Conservation (phyloP, 2,888 invertebrate genomes). For the Calameuta pallipes region DNA sequence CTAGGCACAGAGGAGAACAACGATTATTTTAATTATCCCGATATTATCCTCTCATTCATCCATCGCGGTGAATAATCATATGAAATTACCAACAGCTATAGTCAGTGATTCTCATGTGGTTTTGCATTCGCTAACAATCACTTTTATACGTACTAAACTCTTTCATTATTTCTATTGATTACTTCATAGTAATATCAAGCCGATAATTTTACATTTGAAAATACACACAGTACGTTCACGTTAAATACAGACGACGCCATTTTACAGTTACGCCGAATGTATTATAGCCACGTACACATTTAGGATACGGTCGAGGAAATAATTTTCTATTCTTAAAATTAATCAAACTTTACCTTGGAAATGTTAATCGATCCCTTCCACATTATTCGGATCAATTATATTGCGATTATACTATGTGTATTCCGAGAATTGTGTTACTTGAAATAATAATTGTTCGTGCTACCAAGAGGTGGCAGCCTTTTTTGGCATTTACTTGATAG, state of each 20-base stretch:
- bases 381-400: too few relatives aligned
- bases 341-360: too few relatives aligned
- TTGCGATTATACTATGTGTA: constrained; percentile 5
- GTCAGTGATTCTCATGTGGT: constrained; percentile 37
- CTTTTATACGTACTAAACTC: not conserved
- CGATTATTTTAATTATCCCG: constrained; percentile 50
- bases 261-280: too few relatives aligned
- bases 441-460: not conserved
- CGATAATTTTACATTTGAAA: not conserved
- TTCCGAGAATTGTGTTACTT: constrained; percentile 9
- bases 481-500: not conserved
- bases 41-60: constrained; percentile 34
- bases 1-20: constrained; percentile 21
- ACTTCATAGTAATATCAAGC: not conserved
- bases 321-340: too few relatives aligned
- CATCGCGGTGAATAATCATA: constrained; percentile 52
- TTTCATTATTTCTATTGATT: not conserved
- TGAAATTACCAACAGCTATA: constrained; percentile 41
- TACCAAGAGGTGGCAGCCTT: constrained; percentile 12
- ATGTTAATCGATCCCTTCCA: too few relatives aligned
- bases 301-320: too few relatives aligned
- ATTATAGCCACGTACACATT: too few relatives aligned
- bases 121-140: not conserved
- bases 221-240: not conserved
- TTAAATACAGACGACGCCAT: not conserved